Percentiles rank a stretch among this genome's conserved stretches.
Conservation (phyloP, 2,888 invertebrate species). For the Mythimna pallens region DNA sequence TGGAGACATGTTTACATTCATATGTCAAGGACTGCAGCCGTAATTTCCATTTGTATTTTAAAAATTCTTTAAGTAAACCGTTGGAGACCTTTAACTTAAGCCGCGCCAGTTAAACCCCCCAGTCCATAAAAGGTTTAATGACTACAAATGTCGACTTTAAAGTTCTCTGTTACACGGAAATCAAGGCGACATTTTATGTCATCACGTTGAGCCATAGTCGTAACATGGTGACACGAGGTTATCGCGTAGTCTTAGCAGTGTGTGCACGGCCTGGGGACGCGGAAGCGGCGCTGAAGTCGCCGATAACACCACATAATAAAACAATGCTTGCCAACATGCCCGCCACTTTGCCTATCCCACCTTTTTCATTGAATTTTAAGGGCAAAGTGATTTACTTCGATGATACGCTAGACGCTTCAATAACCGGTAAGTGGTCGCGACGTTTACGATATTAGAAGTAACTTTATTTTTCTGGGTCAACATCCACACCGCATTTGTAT, state of each 20-base stretch:
- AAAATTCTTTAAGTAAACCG: neutral
- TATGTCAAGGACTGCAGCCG: neutral
- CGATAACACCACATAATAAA: slow-evolving; percentile 77
- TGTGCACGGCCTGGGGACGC: slow-evolving; percentile 63
- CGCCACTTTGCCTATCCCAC: slow-evolving; percentile 57
- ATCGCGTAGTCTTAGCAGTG: slow-evolving; percentile 58
- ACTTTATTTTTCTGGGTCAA: slow-evolving; percentile 34
- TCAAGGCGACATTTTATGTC: slow-evolving; percentile 51
- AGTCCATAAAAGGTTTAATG: slow-evolving; percentile 42
- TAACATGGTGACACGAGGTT: slow-evolving; percentile 56
- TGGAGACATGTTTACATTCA: neutral
- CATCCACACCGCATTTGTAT: slow-evolving; percentile 8
- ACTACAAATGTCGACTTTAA: slow-evolving; percentile 41
- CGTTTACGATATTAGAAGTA: slow-evolving; percentile 39
- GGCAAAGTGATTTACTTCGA: slow-evolving; percentile 56
- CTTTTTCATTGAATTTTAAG: slow-evolving; percentile 66
- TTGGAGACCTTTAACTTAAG: slow-evolving; percentile 4
- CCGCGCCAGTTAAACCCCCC: neutral
- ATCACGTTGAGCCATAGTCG: slow-evolving; percentile 41
- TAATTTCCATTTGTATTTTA: neutral
- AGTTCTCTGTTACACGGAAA: slow-evolving; percentile 43
- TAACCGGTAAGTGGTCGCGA: slow-evolving; percentile 18
- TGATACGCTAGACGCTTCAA: slow-evolving; percentile 29
- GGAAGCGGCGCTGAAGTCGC: slow-evolving; percentile 70
- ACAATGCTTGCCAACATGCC: slow-evolving; percentile 70